A percentile compares a stretch with the other conserved stretches of the same genome.
Conservation (phyloP, 1,140 invertebrate genomes). For the Drosophila repleta region DNA sequence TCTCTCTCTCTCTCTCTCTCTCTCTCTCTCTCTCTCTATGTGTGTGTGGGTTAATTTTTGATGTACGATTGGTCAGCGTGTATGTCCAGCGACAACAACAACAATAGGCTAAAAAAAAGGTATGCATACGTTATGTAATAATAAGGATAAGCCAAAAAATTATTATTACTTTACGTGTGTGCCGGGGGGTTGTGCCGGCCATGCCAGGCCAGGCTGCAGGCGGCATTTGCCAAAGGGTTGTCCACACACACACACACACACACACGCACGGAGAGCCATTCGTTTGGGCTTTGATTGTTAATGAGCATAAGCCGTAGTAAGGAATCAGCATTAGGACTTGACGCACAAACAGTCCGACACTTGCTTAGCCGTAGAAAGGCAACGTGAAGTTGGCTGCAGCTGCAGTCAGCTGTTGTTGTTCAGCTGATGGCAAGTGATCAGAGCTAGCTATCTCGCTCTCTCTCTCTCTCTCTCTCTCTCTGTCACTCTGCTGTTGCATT, state of each 20-base stretch:
- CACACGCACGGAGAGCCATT: not conserved
- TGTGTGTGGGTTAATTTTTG: slow-evolving; percentile 79
- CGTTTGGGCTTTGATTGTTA: slow-evolving; percentile 40
- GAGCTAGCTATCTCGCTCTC: not conserved
- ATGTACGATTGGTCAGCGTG: slow-evolving; percentile 72
- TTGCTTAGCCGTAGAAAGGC: not conserved
- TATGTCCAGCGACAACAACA: not conserved
- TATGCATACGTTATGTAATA: slow-evolving; percentile 83
- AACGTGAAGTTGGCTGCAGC: not conserved
- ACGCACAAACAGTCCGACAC: not conserved
- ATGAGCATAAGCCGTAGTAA: slow-evolving; percentile 28
- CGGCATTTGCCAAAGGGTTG: slow-evolving; percentile 29
- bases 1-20: slow-evolving; percentile 28
- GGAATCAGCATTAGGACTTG: slow-evolving; percentile 11
- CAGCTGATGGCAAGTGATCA: not conserved
- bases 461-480: not conserved
- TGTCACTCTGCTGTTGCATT: no score
- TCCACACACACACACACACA: slow-evolving; percentile 13
- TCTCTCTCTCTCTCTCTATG: slow-evolving; percentile 25
- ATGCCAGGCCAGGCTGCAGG: not conserved
- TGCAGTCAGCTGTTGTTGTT: no score
- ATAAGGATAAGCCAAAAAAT: slow-evolving; percentile 84
- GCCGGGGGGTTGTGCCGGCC: not conserved
- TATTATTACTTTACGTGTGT: slow-evolving; percentile 78
- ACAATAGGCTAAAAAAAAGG: slow-evolving; percentile 53